A percentile compares a stretch with the other conserved stretches of the same genome.
Evolutionary conservation across 2,888 invertebrate genomes (phyloP).

Genomic region (Sphaerophoria taeniata): DNA sequence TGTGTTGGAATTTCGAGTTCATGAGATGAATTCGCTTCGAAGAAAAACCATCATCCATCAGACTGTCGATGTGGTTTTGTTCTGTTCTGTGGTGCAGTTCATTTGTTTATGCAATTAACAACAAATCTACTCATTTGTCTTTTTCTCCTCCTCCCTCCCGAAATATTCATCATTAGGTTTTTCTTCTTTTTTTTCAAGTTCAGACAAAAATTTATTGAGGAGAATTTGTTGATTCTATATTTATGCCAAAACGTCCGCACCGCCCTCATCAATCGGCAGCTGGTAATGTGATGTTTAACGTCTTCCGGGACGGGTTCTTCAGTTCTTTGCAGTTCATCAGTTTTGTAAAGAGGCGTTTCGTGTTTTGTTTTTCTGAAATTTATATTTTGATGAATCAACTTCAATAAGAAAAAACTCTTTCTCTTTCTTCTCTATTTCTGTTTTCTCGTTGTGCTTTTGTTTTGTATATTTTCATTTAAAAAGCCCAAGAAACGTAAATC

Average conservation of each 20-base stretch:
- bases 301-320: conserved; percentile 49
- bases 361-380: neutral
- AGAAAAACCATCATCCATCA: conserved; percentile 38
- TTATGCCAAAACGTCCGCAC: conserved; percentile 27
- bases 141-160: neutral
- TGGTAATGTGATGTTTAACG: conserved; percentile 55
- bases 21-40: neutral
- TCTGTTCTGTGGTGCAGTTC: neutral
- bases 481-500: neutral
- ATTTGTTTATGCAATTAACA: conserved; percentile 36
- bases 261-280: conserved; percentile 54
- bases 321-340: neutral
- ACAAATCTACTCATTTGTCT: conserved; percentile 44
- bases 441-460: neutral
- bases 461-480: neutral
- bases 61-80: neutral
- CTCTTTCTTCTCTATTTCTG: neutral
- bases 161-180: conserved; percentile 31
- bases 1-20: neutral
- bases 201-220: conserved; percentile 30
- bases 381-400: conserved; percentile 23
- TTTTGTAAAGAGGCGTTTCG: conserved; percentile 14
- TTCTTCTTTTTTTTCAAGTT: conserved; percentile 32
- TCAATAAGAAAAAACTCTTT: conserved; percentile 10
- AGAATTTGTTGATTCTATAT: conserved; percentile 37